These are phyloP conservation scores for Apus apus DNA, from an alignment of 2,113 vertebrate species.

Conservation along the genomic window DNA sequence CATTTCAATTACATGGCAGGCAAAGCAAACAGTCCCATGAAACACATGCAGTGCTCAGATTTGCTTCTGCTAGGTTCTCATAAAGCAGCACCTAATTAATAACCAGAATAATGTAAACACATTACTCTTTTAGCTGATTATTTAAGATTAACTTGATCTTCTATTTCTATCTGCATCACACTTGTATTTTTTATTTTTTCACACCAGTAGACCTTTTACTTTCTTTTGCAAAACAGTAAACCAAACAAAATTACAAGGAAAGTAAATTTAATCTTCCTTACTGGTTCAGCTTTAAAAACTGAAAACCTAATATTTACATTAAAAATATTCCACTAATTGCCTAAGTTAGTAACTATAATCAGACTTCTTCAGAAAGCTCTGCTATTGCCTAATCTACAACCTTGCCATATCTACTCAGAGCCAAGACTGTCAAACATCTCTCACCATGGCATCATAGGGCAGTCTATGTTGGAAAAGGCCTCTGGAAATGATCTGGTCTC, in stretches of 20 bases:
- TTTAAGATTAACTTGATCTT: neutral
- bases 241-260: neutral
- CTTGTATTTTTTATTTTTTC: neutral
- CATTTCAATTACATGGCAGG: neutral
- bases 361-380: neutral
- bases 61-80: neutral
- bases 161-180: neutral
- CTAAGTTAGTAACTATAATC: neutral
- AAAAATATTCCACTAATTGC: neutral
- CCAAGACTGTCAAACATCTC: neutral
- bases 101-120: neutral
- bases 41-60: neutral
- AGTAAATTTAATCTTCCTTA: neutral
- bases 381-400: neutral
- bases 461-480: neutral
- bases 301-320: neutral
- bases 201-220: neutral
- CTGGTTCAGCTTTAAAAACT: neutral
- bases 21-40: neutral
- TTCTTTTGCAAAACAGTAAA: neutral
- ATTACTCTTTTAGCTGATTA: neutral
- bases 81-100: neutral
- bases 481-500: neutral
- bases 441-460: rapidly evolving
- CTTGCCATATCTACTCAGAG: neutral